Evolutionary conservation across 1,140 invertebrate genomes (phyloP).

Genomic region (Cotesia typhae): DNA sequence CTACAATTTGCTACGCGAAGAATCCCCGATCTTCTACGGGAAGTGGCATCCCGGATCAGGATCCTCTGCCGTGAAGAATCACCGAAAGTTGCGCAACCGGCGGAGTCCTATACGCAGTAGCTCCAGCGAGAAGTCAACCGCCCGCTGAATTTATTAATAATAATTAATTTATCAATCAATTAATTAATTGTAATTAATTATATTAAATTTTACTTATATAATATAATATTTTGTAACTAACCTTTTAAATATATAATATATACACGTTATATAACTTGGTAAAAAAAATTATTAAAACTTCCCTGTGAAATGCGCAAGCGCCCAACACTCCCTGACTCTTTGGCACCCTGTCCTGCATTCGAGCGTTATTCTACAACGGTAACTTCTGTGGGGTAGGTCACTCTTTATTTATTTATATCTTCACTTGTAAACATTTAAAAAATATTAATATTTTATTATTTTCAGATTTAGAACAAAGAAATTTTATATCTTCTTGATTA

Average conservation of each 20-base stretch:
- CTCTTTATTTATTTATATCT: conserved; percentile 20
- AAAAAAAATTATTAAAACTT: conserved; percentile 9
- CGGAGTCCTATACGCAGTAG: conserved; percentile 51
- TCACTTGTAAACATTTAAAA: background rate
- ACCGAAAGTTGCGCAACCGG: conserved; percentile 39
- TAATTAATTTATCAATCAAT: too few relatives aligned
- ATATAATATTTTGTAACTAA: too few relatives aligned
- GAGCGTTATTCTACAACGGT: conserved; percentile 48
- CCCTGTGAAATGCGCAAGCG: conserved; percentile 8
- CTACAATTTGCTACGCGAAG: conserved; percentile 10
- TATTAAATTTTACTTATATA: too few relatives aligned
- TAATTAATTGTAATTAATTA: too few relatives aligned
- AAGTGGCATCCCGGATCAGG: conserved; percentile 46
- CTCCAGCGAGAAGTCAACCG: conserved; percentile 49
- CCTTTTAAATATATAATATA: too few relatives aligned
- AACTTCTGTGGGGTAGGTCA: conserved; percentile 52
- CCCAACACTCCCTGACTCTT: conserved; percentile 4
- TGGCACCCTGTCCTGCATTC: conserved; percentile 10
- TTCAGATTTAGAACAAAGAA: too few relatives aligned
- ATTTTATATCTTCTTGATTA: too few relatives aligned
- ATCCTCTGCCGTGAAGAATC: conserved; percentile 34
- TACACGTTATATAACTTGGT: background rate
- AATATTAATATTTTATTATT: background rate
- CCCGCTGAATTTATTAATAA: conserved; percentile 36
- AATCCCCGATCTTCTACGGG: conserved; percentile 46